A percentile compares a stretch with the other conserved stretches of the same genome.
Conservation (phyloP, 2,113 vertebrate genomes). For the Eurypyga helias region DNA sequence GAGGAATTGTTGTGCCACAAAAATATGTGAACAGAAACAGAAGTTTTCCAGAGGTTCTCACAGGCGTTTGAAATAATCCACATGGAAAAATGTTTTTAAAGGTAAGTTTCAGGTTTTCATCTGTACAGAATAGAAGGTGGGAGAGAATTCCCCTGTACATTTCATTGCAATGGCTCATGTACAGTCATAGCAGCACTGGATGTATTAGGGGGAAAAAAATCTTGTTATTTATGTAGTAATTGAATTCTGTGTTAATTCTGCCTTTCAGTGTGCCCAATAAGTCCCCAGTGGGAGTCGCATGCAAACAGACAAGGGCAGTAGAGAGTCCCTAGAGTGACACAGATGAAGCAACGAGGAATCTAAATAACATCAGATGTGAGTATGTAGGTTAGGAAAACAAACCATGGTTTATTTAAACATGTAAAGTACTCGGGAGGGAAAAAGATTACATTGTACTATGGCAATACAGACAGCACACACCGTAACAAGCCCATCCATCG, state of each 20-base stretch:
- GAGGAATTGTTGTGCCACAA: neutral
- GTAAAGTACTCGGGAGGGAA: slow-evolving; percentile 41
- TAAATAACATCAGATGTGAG: neutral
- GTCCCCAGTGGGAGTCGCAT: neutral
- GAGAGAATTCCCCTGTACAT: neutral
- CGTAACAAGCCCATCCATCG: neutral
- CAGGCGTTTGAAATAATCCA: neutral
- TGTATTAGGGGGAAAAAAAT: neutral
- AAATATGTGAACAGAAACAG: neutral
- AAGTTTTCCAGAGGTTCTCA: neutral
- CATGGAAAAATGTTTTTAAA: neutral
- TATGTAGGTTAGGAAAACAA: slow-evolving; percentile 68
- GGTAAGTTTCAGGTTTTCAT: neutral
- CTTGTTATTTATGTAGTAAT: neutral
- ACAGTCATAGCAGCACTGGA: neutral
- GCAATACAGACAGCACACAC: neutral
- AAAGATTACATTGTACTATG: slow-evolving; percentile 41
- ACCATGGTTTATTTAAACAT: slow-evolving; percentile 75
- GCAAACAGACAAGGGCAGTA: neutral
- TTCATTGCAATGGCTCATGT: neutral
- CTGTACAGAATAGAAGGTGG: neutral
- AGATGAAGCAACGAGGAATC: neutral
- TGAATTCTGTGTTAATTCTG: neutral
- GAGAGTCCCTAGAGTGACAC: neutral
- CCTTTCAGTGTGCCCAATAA: neutral